Base-by-base conservation (phyloP, 2,888 invertebrate genomes). In the Tetropium fuscum region DNA sequence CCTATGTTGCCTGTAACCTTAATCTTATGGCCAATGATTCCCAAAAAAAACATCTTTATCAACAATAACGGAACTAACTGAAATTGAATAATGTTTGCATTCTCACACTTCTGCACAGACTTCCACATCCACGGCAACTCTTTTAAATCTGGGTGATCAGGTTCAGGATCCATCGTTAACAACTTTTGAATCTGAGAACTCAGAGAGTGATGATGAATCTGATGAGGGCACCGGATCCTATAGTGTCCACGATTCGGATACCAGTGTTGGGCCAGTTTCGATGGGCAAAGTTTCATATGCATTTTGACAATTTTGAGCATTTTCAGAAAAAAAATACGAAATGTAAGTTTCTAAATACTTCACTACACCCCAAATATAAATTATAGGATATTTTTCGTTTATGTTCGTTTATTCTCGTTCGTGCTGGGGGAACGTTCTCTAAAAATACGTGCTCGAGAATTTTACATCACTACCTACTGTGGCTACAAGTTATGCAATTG, bases 1-100 rank as follows among this genome's bases (percentile, higher is more conserved):
- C 51, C 51, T 49, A n/a, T 19, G 19, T 49, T 13, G 19, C 38
- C 38, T 49, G 51, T 49, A 38, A 49, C 38, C 51, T 49, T 13
- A 38, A 49, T 41, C 51, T 16, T 49, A 49, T 30, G 30, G 30
- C 30, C 30, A 30, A 30, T n/a, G 30, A 30, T 30, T 30, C 30
- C 30, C 30, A 30, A 40, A 40, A 40, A 40, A 18, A 40, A 15
- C 40, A 40, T 40, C 19, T 11, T 40, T 19, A 40, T 18, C 40
- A 40, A 40, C 40, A 19, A 19, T 8, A 40, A 40, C 40, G 40
- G 40, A 40, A 40, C 40, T 40, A 40, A 40, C 13, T 40, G 40
- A 40, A 40, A 40, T 44, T 44, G n/a, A n/a, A n/a, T 20, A 44
- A 44, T 44, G 44, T 44, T 44, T 44, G 44, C 20, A 44, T 20